Base-by-base conservation (phyloP, 2,113 vertebrate species). In the Monarcha castaneiventris region DNA sequence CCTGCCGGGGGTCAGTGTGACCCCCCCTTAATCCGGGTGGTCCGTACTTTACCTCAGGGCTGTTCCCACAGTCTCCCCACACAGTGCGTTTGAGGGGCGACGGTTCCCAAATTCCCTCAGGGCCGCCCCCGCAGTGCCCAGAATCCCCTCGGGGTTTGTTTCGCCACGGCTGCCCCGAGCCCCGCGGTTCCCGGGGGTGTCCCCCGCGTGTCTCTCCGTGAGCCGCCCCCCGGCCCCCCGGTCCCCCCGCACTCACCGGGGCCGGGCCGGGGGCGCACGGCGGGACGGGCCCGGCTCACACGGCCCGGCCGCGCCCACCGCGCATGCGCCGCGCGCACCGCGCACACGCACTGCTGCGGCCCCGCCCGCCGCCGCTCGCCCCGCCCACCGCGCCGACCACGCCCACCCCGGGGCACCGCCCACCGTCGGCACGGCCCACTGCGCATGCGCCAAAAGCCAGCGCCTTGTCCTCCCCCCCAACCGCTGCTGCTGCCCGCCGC, bases 261-360 rank as follows among this genome's bases (percentile, higher is more conserved):
- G 71, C 71, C 83, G 79, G 82, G 59, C 82, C 82, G 41, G 69
- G 80, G 82, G 82, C 69, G 59, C 69, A 84, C 81, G 82, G 82
- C 69, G 81, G 81, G n/a, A 63, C 82, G 81, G 49, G 58, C 81
- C 81, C 81, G 81, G 58, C 81, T 63, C 81, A 73, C 81, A 83
- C 80, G 46, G 80, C 67, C 55, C 79, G 79, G 79, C 66, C 80
- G 79, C 79, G 79, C 55, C 30, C 79, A 82, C 79, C 79, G 66
- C 79, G 78, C 78, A 81, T 81, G 64, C 78, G 51, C 77, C 51
- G 49, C 49, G 77, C 73, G 20, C 69, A 7, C 69, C 22, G 29
- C 51, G 69, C 77, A n/a, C 48, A 23, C 37, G 76, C 76, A 66
- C 19, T 35, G 61, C 49, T 39, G 12, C 39, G 15, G 76, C 39